Base-by-base conservation (phyloP, 2,113 vertebrate species). In the Artemisiospiza belli region DNA sequence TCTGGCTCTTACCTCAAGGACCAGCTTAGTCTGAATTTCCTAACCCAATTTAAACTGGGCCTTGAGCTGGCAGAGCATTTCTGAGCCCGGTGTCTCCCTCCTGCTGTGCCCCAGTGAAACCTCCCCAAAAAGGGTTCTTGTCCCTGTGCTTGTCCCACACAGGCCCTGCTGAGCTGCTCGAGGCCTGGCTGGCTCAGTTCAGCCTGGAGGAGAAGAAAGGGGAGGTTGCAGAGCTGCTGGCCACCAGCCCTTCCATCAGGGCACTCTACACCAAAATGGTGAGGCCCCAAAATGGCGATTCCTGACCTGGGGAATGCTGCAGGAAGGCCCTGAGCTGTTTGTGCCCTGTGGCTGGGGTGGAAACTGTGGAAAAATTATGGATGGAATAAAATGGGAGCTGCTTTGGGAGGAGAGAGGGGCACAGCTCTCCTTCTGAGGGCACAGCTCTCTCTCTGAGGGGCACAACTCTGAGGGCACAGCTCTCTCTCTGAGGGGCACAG, bases 221-320 rank as follows among this genome's bases (percentile, higher is more conserved):
- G 72, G 99, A 99, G 95, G 98, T 99, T 19, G 99, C 99, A 0
- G 99, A 99, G 87, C 98, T 99, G 70, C 96, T 99, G 97, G 98
- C 99, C 72, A 98, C 93, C 97, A 99, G 99, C 95, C 99, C 99
- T 12, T 99, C 99, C 80, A 98, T 99, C 96, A 96, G 99, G 73
- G 98, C 99, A 4, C 99, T 99, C 85, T 99, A 99, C 97, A 99
- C 98, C 91, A 99, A 99, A 97, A 99, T 99, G 99, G 99, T 99
- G 76, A 91, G n/a, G 31, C 21, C 28, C 51, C 41, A 41, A 41
- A 41, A 41, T 80, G 10, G n/a, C 80, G 86, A 11, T 52, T 79
- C 75, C 73, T 63, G 15, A 0, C 31, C 2, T 66, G 52, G 73
- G 55, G 2, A 37, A 2, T 5, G 67, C 28, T 31, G 22, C 64